A percentile compares a stretch with the other conserved stretches of the same genome.
Evolutionary conservation across 2,797 vertebrate genomes (phyloP).

Genomic region (Peromyscus aztecus): DNA sequence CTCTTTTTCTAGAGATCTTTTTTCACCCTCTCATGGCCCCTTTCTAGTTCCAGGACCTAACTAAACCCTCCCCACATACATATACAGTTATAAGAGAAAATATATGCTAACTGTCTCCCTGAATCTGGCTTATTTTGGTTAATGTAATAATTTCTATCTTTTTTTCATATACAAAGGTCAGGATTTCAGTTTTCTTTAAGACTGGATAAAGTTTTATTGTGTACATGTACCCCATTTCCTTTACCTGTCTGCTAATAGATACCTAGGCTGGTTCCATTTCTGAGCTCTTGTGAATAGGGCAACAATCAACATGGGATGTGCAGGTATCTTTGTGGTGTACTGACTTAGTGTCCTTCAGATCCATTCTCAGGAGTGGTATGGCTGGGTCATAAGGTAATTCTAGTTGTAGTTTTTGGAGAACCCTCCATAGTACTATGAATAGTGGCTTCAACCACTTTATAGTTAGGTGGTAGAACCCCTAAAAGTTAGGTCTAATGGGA

Average conservation of each 20-base stretch:
- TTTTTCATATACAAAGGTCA: neutral
- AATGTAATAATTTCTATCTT: neutral
- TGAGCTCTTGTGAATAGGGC: neutral
- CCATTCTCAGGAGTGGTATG: neutral
- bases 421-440: neutral
- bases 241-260: neutral
- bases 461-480: neutral
- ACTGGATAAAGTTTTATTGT: neutral
- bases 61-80: no score
- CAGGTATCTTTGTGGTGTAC: neutral
- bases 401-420: neutral
- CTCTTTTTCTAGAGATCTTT: neutral
- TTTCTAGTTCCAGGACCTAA: neutral
- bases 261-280: neutral
- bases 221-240: neutral
- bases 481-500: neutral
- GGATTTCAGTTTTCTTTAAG: neutral
- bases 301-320: no score
- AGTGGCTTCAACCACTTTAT: neutral
- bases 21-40: fast-evolving
- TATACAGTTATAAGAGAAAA: neutral
- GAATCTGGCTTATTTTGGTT: neutral
- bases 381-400: neutral
- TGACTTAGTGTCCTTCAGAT: neutral
- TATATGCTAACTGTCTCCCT: neutral